Evolutionary conservation across 2,797 vertebrate species (phyloP).

Genomic region (Atherinosoma microstoma): DNA sequence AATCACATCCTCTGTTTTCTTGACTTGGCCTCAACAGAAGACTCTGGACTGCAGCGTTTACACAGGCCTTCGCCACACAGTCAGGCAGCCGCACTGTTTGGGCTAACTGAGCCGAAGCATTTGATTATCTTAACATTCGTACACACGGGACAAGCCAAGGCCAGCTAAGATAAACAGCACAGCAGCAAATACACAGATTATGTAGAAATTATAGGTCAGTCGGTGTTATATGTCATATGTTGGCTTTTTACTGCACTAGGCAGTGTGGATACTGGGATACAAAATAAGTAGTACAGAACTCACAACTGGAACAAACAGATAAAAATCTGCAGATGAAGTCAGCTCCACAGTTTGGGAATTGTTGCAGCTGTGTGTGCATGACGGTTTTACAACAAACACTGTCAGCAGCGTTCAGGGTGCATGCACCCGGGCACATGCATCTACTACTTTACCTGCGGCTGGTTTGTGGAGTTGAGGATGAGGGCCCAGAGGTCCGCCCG

Average conservation of each 20-base stretch:
- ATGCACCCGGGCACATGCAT: conserved; percentile 25
- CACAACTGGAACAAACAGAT: neutral
- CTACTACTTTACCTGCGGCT: conserved; percentile 86
- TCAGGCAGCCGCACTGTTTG: conserved; percentile 53
- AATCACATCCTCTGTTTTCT: conserved; percentile 57
- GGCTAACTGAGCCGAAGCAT: conserved; percentile 55
- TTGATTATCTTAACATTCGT: conserved; percentile 69
- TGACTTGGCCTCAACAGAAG: conserved; percentile 16
- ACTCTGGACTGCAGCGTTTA: conserved; percentile 43
- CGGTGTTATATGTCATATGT: neutral
- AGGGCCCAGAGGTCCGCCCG: conserved; percentile 94
- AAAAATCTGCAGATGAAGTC: conserved; percentile 20
- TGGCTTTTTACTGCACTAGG: conserved; percentile 2
- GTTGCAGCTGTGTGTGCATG: conserved; percentile 59
- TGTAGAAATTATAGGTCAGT: conserved; percentile 15
- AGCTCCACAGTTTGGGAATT: conserved; percentile 55
- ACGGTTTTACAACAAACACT: conserved; percentile 33
- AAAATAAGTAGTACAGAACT: conserved; percentile 1
- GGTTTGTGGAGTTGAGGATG: conserved; percentile 92
- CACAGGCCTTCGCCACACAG: conserved; percentile 61
- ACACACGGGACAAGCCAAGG: conserved; percentile 30
- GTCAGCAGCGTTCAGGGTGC: conserved; percentile 9
- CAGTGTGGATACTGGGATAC: conserved; percentile 1
- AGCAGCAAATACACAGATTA: conserved; percentile 32
- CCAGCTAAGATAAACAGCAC: conserved; percentile 58